Base-by-base conservation (phyloP, 2,113 vertebrate genomes). In the Emydura subglobosa region DNA sequence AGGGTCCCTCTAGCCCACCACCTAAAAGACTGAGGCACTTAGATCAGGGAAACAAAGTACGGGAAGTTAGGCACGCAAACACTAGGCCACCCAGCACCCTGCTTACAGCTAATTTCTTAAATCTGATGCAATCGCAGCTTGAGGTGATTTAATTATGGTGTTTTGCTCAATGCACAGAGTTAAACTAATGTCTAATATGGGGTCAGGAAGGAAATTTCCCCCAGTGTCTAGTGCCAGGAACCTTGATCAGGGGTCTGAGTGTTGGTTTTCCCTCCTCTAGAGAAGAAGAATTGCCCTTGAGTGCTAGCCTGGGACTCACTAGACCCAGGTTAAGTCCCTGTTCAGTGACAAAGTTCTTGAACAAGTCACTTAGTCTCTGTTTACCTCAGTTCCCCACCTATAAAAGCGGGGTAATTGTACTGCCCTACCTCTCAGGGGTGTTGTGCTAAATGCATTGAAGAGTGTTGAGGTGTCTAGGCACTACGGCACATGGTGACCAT, bases 381-480 rank as follows among this genome's bases (percentile, higher is more conserved):
- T 13, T 76, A 24, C 42, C 10, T 84, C 50, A 79, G 12, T n/a
- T 80, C 5, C 39, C 84, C 74, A 65, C 11, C 5, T 72, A 11
- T 39, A 82, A 81, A 93, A 44, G 11, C 42, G 25, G 21, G 42
- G 47, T 27, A 76, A 44, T 44, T 44, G 12, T 76, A 14, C 42
- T 76, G 42, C 74, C 39, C 34, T 68, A 9, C 14, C 7, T 34
- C 34, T 76, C 42, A 27, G 24, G 25, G 42, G 24, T 44, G 12
- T 22, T 27, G 74, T 76, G 74, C 42, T 44, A 76, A 76, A 76
- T 44, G 13, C 42, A 7, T 44, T 76, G 42, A 44, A 44, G 42
- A 57, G 10, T 0, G 8, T 27, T 47, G 1, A 61, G 27, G 25
- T 0, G 1, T 5, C 0, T 10, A 4, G 53, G 65, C 81, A 91